Percentiles rank a stretch among this genome's conserved stretches.
phyloP scores from a whole-genome alignment of 2,113 vertebrate genomes.

The Callionymus lyra region DNA sequence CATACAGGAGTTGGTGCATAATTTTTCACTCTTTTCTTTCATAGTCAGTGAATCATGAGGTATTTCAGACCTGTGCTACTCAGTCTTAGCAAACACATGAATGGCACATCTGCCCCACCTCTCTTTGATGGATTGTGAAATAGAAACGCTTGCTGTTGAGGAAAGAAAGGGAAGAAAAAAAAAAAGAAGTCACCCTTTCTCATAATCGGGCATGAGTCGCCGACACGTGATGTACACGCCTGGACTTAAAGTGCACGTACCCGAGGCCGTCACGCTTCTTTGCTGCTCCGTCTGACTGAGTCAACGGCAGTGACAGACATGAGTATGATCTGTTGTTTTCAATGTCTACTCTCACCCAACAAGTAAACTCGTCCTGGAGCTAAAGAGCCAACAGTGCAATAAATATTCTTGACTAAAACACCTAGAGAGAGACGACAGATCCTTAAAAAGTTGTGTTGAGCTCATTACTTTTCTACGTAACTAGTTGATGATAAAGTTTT shows the following conservation, averaged over 20 bases:
- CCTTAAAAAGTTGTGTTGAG: background rate
- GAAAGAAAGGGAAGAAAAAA: background rate
- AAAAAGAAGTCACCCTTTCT: background rate
- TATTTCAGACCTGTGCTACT: slow-evolving; percentile 31
- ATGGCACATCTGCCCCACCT: slow-evolving; percentile 24
- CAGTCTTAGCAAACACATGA: slow-evolving; percentile 50
- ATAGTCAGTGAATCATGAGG: slow-evolving; percentile 33
- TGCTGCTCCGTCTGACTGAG: slow-evolving; percentile 13
- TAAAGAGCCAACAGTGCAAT: background rate
- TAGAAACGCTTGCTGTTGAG: slow-evolving; percentile 4
- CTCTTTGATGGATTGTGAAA: slow-evolving; percentile 18
- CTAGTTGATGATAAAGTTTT: too few species aligned
- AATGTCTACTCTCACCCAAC: slow-evolving; percentile 9
- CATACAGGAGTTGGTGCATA: slow-evolving; percentile 20
- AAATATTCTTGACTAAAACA: slow-evolving; percentile 4
- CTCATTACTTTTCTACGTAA: too few species aligned
- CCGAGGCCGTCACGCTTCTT: slow-evolving; percentile 28
- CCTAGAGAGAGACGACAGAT: background rate
- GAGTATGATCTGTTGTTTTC: slow-evolving; percentile 5
- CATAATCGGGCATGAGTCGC: slow-evolving; percentile 14
- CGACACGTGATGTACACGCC: slow-evolving; percentile 40
- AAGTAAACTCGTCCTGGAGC: background rate
- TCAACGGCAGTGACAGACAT: slow-evolving; percentile 36
- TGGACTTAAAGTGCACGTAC: slow-evolving; percentile 23
- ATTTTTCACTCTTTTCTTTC: slow-evolving; percentile 42